Conservation (phyloP, 2,113 vertebrate genomes). For the Gnathochromis pfefferi region DNA sequence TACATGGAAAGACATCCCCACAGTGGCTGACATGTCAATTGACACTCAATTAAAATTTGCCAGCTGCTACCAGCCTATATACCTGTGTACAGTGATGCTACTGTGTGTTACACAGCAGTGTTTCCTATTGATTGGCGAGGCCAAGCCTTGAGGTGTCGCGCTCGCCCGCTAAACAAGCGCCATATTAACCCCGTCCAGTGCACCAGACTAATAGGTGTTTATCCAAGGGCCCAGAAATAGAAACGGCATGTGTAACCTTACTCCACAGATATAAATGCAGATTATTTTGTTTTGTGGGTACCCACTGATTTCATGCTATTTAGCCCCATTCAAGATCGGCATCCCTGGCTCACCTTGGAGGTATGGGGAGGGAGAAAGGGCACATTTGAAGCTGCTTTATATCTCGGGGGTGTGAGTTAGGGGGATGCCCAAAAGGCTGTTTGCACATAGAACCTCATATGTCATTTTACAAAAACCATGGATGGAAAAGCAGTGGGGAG, state of each 20-base stretch:
- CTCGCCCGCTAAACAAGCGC: slow-evolving; percentile 51
- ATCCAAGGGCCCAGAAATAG: slow-evolving; percentile 62
- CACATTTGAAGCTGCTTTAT: slow-evolving; percentile 43
- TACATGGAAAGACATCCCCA: slow-evolving; percentile 26
- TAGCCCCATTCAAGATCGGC: slow-evolving; percentile 37
- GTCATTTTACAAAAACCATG: slow-evolving; percentile 48
- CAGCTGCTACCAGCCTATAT: slow-evolving; percentile 1
- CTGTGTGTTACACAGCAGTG: slow-evolving; percentile 25
- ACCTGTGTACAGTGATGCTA: slow-evolving; percentile 40
- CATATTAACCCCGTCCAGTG: slow-evolving; percentile 58
- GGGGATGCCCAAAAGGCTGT: slow-evolving; percentile 46
- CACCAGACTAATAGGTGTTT: slow-evolving; percentile 60
- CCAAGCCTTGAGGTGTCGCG: slow-evolving; percentile 52
- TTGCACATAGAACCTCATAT: slow-evolving; percentile 62
- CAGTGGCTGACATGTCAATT: slow-evolving; percentile 42
- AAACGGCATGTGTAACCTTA: slow-evolving; percentile 47
- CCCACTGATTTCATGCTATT: slow-evolving; percentile 56
- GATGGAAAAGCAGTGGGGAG: slow-evolving; percentile 32
- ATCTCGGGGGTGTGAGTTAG: slow-evolving; percentile 20
- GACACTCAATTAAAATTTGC: slow-evolving; percentile 56
- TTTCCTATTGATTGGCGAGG: slow-evolving; percentile 60
- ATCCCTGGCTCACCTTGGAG: slow-evolving; percentile 33
- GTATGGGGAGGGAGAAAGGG: slow-evolving; percentile 26
- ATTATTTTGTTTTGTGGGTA: slow-evolving; percentile 66
- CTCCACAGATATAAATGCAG: slow-evolving; percentile 57